A percentile compares a stretch with the other conserved stretches of the same genome.
Evolutionary conservation across 1,140 invertebrate species (phyloP).

Genomic region (Andricus grossulariae): DNA sequence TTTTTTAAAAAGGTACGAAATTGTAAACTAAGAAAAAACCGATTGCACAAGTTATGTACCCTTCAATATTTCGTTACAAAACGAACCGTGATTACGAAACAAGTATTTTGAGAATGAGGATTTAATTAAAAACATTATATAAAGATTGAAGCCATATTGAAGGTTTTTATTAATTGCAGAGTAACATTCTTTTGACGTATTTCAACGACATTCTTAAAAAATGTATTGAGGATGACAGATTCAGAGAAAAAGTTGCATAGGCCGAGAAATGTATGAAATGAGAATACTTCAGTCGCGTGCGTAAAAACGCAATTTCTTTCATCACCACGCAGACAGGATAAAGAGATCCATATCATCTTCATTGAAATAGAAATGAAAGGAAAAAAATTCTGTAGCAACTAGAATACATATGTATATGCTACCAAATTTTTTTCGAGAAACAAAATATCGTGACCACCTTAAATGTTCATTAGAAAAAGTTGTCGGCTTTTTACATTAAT

Average conservation of each 20-base stretch:
- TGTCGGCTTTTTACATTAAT: too few species aligned
- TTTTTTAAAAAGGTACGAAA: too few species aligned
- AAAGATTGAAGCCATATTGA: background rate
- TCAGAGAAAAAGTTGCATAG: background rate
- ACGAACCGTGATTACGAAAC: background rate
- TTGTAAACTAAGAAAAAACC: too few species aligned
- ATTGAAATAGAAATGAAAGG: background rate
- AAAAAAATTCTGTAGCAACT: background rate
- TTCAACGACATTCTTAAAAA: constrained; percentile 3
- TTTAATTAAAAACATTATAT: background rate
- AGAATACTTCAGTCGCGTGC: background rate
- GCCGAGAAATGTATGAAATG: background rate
- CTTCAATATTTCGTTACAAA: too few species aligned
- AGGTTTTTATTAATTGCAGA: background rate
- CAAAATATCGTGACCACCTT: too few species aligned
- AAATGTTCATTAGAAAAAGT: too few species aligned
- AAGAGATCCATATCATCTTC: constrained; percentile 6
- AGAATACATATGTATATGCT: too few species aligned
- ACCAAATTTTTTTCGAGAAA: too few species aligned
- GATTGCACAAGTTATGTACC: too few species aligned
- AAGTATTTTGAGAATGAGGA: constrained; percentile 19
- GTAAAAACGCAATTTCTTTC: constrained; percentile 23
- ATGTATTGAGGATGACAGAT: constrained; percentile 1
- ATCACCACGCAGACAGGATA: background rate
- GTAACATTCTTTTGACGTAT: background rate